Evolutionary conservation across 2,113 vertebrate genomes (phyloP).

Genomic region (Vidua macroura): DNA sequence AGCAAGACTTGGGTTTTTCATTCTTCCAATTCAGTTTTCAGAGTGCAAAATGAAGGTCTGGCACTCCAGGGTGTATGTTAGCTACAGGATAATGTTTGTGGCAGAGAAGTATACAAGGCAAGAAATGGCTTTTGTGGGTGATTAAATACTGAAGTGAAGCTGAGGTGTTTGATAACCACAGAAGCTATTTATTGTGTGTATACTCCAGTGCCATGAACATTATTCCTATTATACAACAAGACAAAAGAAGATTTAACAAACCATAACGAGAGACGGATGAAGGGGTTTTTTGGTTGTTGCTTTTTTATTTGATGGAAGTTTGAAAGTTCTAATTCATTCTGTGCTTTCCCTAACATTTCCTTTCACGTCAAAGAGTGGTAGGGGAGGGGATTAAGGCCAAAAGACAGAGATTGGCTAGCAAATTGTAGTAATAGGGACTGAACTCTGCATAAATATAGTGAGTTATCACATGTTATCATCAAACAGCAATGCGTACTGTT

Average conservation of each 20-base stretch:
- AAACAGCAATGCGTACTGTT: background rate
- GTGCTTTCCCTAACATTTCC: slow-evolving; percentile 4
- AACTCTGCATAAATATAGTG: background rate
- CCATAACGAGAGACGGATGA: slow-evolving; percentile 67
- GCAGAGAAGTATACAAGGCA: slow-evolving; percentile 66
- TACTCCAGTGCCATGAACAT: slow-evolving; percentile 75
- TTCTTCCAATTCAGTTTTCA: slow-evolving; percentile 28
- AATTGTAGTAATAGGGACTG: background rate
- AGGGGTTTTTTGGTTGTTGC: background rate
- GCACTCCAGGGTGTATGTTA: slow-evolving; percentile 62
- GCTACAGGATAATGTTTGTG: slow-evolving; percentile 66
- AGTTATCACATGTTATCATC: background rate
- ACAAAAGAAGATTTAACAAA: slow-evolving; percentile 74
- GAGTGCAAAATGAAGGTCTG: slow-evolving; percentile 51
- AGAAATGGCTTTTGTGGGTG: slow-evolving; percentile 70
- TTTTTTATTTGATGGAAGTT: slow-evolving; percentile 56
- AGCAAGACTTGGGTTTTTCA: background rate
- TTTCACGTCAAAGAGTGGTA: background rate
- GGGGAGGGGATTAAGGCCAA: background rate
- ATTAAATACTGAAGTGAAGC: slow-evolving; percentile 74
- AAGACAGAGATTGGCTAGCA: background rate
- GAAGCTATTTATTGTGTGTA: slow-evolving; percentile 71
- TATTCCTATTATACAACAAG: slow-evolving; percentile 72
- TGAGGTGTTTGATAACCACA: slow-evolving; percentile 75
- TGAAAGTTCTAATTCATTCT: slow-evolving; percentile 55